A percentile compares a stretch with the other conserved stretches of the same genome.
Conservation (phyloP, 1,140 invertebrate species). For the Panulirus ornatus region DNA sequence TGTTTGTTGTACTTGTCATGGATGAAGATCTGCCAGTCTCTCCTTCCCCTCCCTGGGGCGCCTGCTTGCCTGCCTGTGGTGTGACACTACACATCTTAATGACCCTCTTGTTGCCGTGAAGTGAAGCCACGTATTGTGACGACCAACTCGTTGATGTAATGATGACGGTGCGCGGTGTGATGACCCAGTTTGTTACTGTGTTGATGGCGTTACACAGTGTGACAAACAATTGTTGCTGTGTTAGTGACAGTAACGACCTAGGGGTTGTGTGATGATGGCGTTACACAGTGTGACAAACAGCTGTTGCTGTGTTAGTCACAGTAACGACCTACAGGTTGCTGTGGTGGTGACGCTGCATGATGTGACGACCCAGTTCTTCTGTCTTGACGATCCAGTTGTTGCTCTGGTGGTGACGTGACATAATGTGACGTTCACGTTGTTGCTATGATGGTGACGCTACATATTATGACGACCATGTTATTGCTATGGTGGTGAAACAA, state of each 20-base stretch:
- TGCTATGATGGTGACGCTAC: neutral
- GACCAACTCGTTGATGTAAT: neutral
- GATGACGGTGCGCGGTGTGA: neutral
- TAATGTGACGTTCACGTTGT: neutral
- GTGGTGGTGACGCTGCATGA: neutral
- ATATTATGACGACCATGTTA: neutral
- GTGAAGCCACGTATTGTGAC: neutral
- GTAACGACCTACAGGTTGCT: no score
- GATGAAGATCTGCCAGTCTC: no score
- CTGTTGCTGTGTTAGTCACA: no score
- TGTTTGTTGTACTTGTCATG: conserved; percentile 3
- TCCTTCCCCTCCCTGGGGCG: neutral
- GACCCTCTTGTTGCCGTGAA: neutral
- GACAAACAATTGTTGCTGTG: neutral
- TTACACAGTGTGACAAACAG: neutral
- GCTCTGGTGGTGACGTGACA: neutral
- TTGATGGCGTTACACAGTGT: no score
- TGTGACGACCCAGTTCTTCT: neutral
- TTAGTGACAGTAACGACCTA: no score
- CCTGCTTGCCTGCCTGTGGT: neutral
- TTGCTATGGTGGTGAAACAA: neutral
- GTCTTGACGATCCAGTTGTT: no score
- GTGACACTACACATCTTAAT: no score
- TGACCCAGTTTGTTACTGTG: no score
- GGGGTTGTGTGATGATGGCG: no score